Evolutionary conservation across 2,797 vertebrate genomes (phyloP), one percentile per base, ranked within the genome.

Genomic region (Echeneis naucrates): DNA sequence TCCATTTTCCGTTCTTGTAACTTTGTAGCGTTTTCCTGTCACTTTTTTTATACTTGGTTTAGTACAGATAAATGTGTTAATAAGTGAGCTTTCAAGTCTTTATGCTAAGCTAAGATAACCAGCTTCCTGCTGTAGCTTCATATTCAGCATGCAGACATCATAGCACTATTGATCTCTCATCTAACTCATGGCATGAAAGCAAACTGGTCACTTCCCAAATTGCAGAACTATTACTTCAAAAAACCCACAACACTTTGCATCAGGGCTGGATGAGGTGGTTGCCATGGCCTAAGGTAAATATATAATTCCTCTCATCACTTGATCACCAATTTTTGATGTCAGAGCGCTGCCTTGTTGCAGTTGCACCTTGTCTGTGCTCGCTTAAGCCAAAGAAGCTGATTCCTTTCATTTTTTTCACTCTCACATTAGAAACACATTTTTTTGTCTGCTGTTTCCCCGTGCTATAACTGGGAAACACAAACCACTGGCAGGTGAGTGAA

Each of bases 21-120:
- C 13, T 47, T 60, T 40, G n/a, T 14, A n/a, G 42, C 60, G n/a
- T 8, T 32, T 8, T 33, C 13, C 3, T 13, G 2, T 3, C 19
- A 45, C n/a, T 21, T 23, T 37, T 30, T 60, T 21, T 10, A n/a
- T 17, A n/a, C n/a, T 45, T 11, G n/a, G 21, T 47, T 47, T 47
- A 5, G 10, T 47, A 12, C 45, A 23, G n/a, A 47, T 47, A 47
- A 26, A 50, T 16, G 13, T 47, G 24, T 51, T 17, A 51, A 24
- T 48, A 48, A 14, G 19, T 21, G 21, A 6, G 24, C 7, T 8
- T 60, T 57, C 35, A 5, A 27, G n/a, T 44, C 7, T 57, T 23
- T 35, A 62, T 6, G 58, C 44, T 64, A 63, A 52, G 59, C 2
- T 61, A 68, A 30, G 45, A 40, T 63, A 50, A 68, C 3, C 0